Evolutionary conservation across 2,888 invertebrate species (phyloP).

Genomic region (Caenorhabditis sinica): DNA sequence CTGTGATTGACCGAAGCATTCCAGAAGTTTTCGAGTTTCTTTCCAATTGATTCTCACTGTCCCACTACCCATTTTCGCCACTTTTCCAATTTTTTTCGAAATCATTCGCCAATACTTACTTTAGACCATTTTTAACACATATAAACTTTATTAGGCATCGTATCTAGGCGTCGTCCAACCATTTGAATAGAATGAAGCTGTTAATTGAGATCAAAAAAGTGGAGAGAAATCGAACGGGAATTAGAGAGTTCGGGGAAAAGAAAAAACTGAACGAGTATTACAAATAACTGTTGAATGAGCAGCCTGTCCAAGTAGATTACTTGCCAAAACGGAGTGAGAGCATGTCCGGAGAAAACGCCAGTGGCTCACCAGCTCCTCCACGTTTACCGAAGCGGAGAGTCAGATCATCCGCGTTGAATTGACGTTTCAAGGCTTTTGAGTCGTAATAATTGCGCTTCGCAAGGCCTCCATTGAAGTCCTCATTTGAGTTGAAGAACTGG

Average conservation of each 20-base stretch:
- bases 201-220: constrained; percentile 5
- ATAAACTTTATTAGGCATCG: constrained; percentile 49
- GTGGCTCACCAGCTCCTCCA: constrained; percentile 42
- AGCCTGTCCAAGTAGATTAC: not conserved
- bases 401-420: constrained; percentile 74
- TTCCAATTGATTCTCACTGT: no score
- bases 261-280: not conserved
- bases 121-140: not conserved
- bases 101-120: not conserved
- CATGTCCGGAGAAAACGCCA: constrained; percentile 67
- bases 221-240: not conserved
- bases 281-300: not conserved
- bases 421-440: constrained; percentile 66
- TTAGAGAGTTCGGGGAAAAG: not conserved
- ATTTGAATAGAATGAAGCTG: constrained; percentile 8
- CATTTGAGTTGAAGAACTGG: constrained; percentile 43
- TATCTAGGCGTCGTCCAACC: constrained; percentile 54
- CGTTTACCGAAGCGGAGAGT: constrained; percentile 75
- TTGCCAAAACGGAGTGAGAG: constrained; percentile 72
- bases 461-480: constrained; percentile 39
- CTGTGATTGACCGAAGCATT: no score
- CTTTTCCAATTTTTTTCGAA: no score
- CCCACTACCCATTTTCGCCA: no score
- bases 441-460: constrained; percentile 57
- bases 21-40: no score